Conservation (phyloP, 1,140 invertebrate genomes). For the Drosophila punjabiensis region DNA sequence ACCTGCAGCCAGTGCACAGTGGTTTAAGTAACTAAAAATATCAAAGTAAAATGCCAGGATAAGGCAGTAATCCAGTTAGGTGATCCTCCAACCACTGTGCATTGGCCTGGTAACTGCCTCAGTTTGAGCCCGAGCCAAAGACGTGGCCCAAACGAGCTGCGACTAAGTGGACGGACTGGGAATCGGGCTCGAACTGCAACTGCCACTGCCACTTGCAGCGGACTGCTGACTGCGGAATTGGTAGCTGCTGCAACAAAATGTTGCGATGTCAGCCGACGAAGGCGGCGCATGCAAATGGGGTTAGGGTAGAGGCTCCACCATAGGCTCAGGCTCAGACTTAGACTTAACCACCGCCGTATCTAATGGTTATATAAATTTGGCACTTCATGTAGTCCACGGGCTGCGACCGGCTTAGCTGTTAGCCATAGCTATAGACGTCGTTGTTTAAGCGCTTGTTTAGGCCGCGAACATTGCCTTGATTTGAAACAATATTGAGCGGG, state of each 20-base stretch:
- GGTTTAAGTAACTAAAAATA: background rate
- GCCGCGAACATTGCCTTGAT: constrained; percentile 46
- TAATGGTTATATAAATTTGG: constrained; percentile 77
- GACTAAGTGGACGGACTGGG: constrained; percentile 62
- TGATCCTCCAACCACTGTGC: constrained; percentile 33
- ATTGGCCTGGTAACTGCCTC: constrained; percentile 37
- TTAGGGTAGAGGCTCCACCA: constrained; percentile 47
- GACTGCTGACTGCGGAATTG: constrained; percentile 68
- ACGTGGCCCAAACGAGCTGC: constrained; percentile 58
- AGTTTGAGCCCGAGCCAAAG: constrained; percentile 51
- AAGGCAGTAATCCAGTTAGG: background rate
- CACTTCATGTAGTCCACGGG: constrained; percentile 64
- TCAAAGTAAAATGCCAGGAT: background rate
- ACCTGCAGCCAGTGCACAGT: constrained; percentile 67
- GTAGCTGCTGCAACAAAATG: constrained; percentile 78
- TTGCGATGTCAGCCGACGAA: constrained; percentile 72
- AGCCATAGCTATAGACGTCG: constrained; percentile 34
- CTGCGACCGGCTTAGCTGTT: constrained; percentile 24
- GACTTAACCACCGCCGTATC: constrained; percentile 60
- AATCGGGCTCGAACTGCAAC: constrained; percentile 15
- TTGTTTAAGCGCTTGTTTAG: constrained; percentile 53
- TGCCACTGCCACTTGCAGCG: constrained; percentile 38
- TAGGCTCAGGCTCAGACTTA: constrained; percentile 10
- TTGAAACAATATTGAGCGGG: constrained; percentile 46
- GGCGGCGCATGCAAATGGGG: constrained; percentile 77